Percentiles rank a stretch among this genome's conserved stretches.
These are phyloP conservation scores for Pseudochirops corinnae DNA, from an alignment of 2,797 vertebrate genomes.

Conservation along the genomic window DNA sequence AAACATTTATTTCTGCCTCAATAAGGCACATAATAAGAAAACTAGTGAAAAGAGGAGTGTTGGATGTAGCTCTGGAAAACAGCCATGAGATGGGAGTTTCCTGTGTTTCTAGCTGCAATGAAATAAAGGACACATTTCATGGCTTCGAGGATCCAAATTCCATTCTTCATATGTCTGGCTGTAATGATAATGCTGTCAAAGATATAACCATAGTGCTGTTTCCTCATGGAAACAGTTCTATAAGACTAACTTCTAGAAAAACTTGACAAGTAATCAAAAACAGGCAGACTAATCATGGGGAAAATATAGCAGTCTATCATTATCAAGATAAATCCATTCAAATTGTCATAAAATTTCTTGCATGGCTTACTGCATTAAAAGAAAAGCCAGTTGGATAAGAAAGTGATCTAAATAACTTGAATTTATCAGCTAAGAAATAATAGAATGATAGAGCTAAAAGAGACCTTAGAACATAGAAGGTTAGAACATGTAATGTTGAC, in stretches of 20 bases:
- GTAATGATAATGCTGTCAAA: background rate
- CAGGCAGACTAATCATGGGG: background rate
- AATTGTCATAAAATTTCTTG: constrained; percentile 8
- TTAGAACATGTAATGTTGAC: background rate
- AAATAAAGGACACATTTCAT: background rate
- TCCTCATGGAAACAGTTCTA: background rate
- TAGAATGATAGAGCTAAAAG: background rate
- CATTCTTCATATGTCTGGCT: background rate
- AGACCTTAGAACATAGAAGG: background rate
- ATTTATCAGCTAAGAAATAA: background rate
- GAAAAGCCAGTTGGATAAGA: background rate
- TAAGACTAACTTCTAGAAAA: constrained; percentile 3
- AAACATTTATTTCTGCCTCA: background rate
- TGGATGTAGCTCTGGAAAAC: background rate
- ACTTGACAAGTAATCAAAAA: background rate
- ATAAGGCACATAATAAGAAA: background rate
- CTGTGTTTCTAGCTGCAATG: background rate
- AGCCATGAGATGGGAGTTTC: background rate
- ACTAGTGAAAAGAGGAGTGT: background rate
- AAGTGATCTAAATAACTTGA: background rate
- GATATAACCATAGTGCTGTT: background rate
- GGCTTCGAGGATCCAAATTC: background rate
- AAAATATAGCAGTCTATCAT: constrained; percentile 6
- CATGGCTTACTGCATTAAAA: background rate
- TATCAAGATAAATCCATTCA: background rate